Conservation (phyloP, 2,888 invertebrate species). For the Perizoma affinitatum region DNA sequence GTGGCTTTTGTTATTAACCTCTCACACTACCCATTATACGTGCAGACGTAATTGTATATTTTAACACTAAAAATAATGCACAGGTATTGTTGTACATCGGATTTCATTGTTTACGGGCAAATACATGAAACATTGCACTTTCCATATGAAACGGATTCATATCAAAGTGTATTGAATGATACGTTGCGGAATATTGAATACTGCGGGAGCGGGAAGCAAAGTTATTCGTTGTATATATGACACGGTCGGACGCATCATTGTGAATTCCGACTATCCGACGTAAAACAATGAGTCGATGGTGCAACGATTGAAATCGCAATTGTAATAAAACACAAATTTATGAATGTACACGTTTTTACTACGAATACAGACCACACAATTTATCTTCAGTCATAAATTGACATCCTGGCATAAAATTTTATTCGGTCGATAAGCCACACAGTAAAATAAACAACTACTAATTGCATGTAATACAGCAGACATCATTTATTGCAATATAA, state of each 20-base stretch:
- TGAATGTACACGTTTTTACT: conserved; percentile 25
- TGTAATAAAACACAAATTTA: conserved; percentile 29
- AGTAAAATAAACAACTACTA: conserved; percentile 30
- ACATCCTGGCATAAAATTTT: conserved; percentile 30
- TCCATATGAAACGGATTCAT: conserved; percentile 54
- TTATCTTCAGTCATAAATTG: conserved; percentile 33
- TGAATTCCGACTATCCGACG: conserved; percentile 25
- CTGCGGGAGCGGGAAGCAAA: conserved; percentile 40
- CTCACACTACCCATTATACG: conserved; percentile 20
- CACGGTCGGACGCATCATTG: conserved; percentile 36
- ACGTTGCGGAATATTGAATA: conserved; percentile 67
- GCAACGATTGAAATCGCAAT: conserved; percentile 44
- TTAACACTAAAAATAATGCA: conserved; percentile 13
- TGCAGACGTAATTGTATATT: conserved; percentile 22
- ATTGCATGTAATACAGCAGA: conserved; percentile 32
- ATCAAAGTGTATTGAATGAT: conserved; percentile 68
- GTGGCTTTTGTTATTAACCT: conserved; percentile 35
- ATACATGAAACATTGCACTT: conserved; percentile 51
- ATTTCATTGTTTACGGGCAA: conserved; percentile 43
- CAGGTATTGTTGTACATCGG: conserved; percentile 14
- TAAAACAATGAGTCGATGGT: conserved; percentile 50
- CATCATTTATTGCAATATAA: conserved; percentile 32
- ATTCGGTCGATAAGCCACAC: conserved; percentile 24
- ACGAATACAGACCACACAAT: conserved; percentile 22
- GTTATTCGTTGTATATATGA: conserved; percentile 38